A percentile compares a stretch with the other conserved stretches of the same genome.
Evolutionary conservation across 2,797 vertebrate genomes (phyloP).

Genomic region (Falco naumanni): DNA sequence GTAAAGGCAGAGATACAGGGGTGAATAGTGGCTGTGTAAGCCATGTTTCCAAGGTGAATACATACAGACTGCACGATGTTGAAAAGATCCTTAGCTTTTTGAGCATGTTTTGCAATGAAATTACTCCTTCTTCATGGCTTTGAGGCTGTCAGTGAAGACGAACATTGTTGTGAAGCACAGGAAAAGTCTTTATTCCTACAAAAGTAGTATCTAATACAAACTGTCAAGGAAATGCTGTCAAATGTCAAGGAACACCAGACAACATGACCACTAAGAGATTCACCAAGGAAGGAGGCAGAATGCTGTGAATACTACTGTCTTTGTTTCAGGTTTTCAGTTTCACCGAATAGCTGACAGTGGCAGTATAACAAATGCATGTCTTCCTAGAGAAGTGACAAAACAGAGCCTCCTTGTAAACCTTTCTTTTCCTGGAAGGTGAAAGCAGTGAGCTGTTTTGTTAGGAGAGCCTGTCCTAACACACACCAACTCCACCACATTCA

Average conservation of each 20-base stretch:
- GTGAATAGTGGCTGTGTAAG: neutral
- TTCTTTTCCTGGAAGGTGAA: neutral
- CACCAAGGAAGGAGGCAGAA: neutral
- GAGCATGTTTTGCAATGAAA: neutral
- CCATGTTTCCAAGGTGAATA: neutral
- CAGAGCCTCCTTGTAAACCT: neutral
- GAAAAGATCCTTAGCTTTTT: neutral
- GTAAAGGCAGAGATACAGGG: neutral
- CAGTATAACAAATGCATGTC: neutral
- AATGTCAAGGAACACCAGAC: neutral
- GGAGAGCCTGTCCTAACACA: neutral
- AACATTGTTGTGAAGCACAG: neutral
- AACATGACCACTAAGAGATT: neutral
- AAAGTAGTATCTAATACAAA: constrained; percentile 87
- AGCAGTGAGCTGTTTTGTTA: neutral
- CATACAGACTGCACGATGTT: neutral
- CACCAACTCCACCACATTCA: neutral
- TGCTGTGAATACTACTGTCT: neutral
- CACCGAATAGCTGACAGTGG: neutral
- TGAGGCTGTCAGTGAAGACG: neutral
- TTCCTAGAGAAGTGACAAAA: neutral
- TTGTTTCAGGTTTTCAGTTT: neutral
- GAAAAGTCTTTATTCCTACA: constrained; percentile 65
- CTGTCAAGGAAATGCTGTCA: constrained; percentile 64
- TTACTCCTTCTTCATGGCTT: constrained; percentile 7